Evolutionary conservation across 2,888 invertebrate genomes (phyloP).

Genomic region (Apoda limacodes): DNA sequence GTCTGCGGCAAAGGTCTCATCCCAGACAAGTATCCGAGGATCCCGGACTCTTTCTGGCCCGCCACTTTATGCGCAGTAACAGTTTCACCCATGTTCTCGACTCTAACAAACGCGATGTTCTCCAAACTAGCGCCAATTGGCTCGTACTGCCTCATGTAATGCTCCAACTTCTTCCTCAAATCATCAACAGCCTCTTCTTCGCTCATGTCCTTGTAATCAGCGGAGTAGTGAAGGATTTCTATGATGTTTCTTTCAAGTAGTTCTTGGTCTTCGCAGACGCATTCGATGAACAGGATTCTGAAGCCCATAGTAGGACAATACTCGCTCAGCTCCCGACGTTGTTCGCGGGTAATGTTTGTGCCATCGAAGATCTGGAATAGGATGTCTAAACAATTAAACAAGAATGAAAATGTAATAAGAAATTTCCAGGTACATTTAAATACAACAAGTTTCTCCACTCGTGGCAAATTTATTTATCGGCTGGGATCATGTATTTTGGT

Average conservation of each 20-base stretch:
- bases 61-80: conserved; percentile 78
- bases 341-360: conserved; percentile 87
- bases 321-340: conserved; percentile 81
- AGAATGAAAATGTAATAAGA: no score
- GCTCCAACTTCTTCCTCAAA: conserved; percentile 83
- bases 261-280: conserved; percentile 84
- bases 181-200: conserved; percentile 83
- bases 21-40: conserved; percentile 89
- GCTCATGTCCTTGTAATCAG: conserved; percentile 87
- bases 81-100: conserved; percentile 72
- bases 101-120: conserved; percentile 59
- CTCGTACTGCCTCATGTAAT: conserved; percentile 86
- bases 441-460: no score
- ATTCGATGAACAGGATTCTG: conserved; percentile 92
- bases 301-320: conserved; percentile 81
- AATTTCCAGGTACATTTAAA: no score
- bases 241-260: conserved; percentile 60
- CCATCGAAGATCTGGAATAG: conserved; percentile 92
- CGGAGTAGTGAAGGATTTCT: conserved; percentile 87
- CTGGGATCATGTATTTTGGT: no score
- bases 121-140: conserved; percentile 76
- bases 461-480: no score
- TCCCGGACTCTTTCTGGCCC: conserved; percentile 85
- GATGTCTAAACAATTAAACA: no score
- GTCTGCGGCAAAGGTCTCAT: conserved; percentile 87